Conservation (phyloP, 2,113 vertebrate species). For the Petrocephalus microphthalmus region DNA sequence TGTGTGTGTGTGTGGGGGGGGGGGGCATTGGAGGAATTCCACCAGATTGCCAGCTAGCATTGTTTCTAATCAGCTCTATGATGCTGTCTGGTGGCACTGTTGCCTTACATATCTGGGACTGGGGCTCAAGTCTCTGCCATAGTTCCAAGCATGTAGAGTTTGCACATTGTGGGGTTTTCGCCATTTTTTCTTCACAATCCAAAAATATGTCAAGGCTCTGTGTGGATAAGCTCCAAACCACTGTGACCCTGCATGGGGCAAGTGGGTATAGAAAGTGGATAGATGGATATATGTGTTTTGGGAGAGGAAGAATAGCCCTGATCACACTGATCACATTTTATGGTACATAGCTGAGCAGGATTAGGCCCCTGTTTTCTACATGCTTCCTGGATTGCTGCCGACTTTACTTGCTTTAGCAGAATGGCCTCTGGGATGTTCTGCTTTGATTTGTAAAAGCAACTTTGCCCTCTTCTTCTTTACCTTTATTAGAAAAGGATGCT, state of each 20-base stretch:
- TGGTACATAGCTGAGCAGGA: slow-evolving; percentile 27
- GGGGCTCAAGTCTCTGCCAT: not conserved
- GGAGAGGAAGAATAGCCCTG: not conserved
- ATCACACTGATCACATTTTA: slow-evolving; percentile 29
- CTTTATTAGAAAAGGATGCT: not conserved
- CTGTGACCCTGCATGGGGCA: not conserved
- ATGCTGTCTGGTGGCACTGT: slow-evolving; percentile 18
- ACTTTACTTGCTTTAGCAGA: slow-evolving; percentile 5
- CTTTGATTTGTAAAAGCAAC: slow-evolving; percentile 19
- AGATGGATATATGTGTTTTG: not conserved
- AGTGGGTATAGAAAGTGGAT: not conserved
- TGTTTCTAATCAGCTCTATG: not conserved
- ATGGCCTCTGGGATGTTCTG: slow-evolving; percentile 25
- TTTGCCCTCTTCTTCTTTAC: not conserved
- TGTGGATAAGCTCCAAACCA: not conserved
- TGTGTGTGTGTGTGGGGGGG: not conserved
- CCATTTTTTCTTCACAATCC: not conserved
- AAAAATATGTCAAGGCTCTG: not conserved
- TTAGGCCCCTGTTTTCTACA: slow-evolving; percentile 25
- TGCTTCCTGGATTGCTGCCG: not conserved
- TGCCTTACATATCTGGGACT: not conserved
- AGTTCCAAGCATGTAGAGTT: not conserved
- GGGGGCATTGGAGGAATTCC: not conserved
- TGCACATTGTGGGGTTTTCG: not conserved
- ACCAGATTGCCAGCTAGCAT: not conserved